Evolutionary conservation across 2,797 vertebrate genomes (phyloP).

Genomic region (Enteromius trimaculatus): DNA sequence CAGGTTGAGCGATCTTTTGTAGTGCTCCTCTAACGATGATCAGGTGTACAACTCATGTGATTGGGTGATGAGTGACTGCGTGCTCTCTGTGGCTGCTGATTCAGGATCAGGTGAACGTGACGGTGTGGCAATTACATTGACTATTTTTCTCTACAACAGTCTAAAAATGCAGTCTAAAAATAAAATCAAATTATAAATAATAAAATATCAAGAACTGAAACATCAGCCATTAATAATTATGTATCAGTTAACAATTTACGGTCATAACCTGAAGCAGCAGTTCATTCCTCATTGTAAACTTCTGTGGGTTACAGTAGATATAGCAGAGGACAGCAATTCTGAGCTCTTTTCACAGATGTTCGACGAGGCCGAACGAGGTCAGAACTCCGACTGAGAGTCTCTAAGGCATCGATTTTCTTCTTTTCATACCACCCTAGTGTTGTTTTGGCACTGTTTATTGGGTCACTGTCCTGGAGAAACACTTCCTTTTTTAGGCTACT

Average conservation of each 20-base stretch:
- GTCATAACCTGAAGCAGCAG: not conserved
- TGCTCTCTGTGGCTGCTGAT: no score
- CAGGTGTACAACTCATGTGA: no score
- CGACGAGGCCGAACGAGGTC: not conserved
- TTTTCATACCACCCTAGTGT: not conserved
- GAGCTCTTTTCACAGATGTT: slow-evolving; percentile 12
- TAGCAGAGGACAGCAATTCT: not conserved
- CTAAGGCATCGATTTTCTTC: not conserved
- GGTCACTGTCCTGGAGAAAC: not conserved
- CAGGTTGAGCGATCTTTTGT: no score
- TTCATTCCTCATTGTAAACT: not conserved
- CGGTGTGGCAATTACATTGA: no score
- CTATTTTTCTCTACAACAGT: not conserved
- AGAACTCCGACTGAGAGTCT: not conserved
- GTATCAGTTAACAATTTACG: not conserved
- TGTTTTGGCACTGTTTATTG: not conserved
- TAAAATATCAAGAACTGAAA: not conserved
- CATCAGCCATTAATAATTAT: not conserved
- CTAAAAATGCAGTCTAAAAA: not conserved
- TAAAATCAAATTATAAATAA: not conserved
- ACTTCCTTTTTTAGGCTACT: not conserved
- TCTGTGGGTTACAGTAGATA: not conserved
- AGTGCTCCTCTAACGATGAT: no score
- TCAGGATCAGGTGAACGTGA: no score
- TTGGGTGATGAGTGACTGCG: no score